Evolutionary conservation across 2,888 invertebrate genomes (phyloP).

Genomic region (Cheilosia vulpina): DNA sequence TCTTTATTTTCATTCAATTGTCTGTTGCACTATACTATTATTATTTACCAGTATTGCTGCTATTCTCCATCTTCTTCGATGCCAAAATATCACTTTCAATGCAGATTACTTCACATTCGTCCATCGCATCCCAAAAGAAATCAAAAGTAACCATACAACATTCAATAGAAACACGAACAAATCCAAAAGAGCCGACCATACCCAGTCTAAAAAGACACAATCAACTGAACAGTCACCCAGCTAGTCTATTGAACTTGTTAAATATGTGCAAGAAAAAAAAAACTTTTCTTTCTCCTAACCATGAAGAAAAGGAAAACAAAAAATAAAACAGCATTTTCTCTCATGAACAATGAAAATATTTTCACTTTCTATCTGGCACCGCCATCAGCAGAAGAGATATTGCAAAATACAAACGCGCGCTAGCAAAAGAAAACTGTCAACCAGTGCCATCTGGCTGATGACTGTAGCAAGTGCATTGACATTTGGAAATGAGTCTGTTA

Average conservation of each 20-base stretch:
- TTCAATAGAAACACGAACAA: conserved; percentile 10
- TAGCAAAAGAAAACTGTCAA: conserved; percentile 54
- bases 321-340: conserved; percentile 59
- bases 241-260: conserved; percentile 70
- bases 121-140: conserved; percentile 57
- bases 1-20: conserved; percentile 59
- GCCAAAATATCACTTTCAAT: conserved; percentile 69
- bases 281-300: conserved; percentile 53
- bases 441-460: conserved; percentile 65
- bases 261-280: conserved; percentile 20
- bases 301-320: conserved; percentile 10
- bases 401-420: conserved; percentile 25
- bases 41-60: not conserved
- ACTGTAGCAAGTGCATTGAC: conserved; percentile 68
- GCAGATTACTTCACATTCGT: conserved; percentile 70
- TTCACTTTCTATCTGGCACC: conserved; percentile 75
- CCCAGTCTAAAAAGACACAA: conserved; percentile 40
- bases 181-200: conserved; percentile 12
- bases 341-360: conserved; percentile 70
- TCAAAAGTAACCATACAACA: conserved; percentile 55
- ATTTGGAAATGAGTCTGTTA: conserved; percentile 25
- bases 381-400: conserved; percentile 55
- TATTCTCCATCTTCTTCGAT: conserved; percentile 29
- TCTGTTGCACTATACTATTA: conserved; percentile 53
- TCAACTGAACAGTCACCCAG: conserved; percentile 34